These are phyloP conservation scores for Nyctibius bracteatus DNA, from an alignment of 2,113 vertebrate species.

Conservation along the genomic window DNA sequence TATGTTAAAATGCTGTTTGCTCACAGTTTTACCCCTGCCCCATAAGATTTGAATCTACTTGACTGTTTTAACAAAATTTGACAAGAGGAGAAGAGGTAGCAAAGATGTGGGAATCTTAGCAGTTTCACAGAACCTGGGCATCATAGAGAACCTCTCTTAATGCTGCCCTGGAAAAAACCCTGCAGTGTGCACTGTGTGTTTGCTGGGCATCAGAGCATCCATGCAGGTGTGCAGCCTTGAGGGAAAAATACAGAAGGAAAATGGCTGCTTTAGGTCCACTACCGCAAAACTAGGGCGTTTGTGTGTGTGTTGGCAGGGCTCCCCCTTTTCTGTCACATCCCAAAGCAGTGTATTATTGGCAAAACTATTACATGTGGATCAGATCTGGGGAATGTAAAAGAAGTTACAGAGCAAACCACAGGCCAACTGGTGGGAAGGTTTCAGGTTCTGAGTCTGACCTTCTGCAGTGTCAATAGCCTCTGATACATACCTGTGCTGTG, in stretches of 20 bases:
- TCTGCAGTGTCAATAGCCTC: accelerated
- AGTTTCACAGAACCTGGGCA: not conserved
- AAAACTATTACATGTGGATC: not conserved
- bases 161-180: not conserved
- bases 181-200: not conserved
- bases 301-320: not conserved
- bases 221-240: not conserved
- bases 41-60: not conserved
- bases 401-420: not conserved
- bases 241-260: not conserved
- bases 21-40: not conserved
- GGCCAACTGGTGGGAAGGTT: not conserved
- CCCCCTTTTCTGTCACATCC: not conserved
- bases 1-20: not conserved
- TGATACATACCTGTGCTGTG: not conserved
- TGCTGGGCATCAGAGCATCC: not conserved
- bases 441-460: not conserved
- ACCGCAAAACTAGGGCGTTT: not conserved
- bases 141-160: not conserved
- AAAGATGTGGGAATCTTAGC: not conserved
- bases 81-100: not conserved
- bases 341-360: not conserved
- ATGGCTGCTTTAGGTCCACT: not conserved
- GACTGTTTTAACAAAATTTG: not conserved
- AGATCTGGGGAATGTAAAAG: not conserved